Evolutionary conservation across 2,797 vertebrate genomes (phyloP).

Genomic region (Iguana delicatissima): DNA sequence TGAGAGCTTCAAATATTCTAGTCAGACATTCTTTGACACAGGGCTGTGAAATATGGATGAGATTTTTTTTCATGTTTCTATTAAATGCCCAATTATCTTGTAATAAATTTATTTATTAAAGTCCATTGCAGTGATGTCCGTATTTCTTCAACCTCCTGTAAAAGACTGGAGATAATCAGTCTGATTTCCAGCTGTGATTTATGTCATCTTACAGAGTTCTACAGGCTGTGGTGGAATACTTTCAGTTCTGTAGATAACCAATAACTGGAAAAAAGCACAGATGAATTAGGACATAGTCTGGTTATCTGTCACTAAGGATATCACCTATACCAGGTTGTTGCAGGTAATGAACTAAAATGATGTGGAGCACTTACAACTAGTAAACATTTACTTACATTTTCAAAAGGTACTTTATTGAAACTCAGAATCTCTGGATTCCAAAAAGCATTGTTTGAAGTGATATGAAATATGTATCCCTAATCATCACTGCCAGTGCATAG

Average conservation of each 20-base stretch:
- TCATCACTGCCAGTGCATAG: neutral
- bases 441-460: neutral
- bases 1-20: slow-evolving; percentile 44
- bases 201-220: slow-evolving; percentile 44
- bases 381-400: neutral
- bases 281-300: slow-evolving; percentile 22
- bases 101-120: slow-evolving; percentile 58
- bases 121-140: slow-evolving; percentile 41
- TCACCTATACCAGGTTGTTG: neutral
- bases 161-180: slow-evolving; percentile 49
- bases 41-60: slow-evolving; percentile 50
- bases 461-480: neutral
- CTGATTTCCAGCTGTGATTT: slow-evolving; percentile 39
- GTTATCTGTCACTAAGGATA: neutral
- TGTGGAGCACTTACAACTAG: neutral
- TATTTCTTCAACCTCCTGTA: slow-evolving; percentile 22
- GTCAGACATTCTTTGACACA: slow-evolving; percentile 44
- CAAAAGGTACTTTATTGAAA: neutral
- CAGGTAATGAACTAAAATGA: neutral
- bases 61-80: slow-evolving; percentile 39
- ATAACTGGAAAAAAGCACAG: slow-evolving; percentile 23
- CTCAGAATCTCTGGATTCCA: neutral
- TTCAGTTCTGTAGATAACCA: slow-evolving; percentile 37
- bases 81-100: slow-evolving; percentile 56
- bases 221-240: slow-evolving; percentile 16